Evolutionary conservation across 2,113 vertebrate genomes (phyloP), one percentile per base, ranked within the genome.

Genomic region (Mormyrus lacerda): DNA sequence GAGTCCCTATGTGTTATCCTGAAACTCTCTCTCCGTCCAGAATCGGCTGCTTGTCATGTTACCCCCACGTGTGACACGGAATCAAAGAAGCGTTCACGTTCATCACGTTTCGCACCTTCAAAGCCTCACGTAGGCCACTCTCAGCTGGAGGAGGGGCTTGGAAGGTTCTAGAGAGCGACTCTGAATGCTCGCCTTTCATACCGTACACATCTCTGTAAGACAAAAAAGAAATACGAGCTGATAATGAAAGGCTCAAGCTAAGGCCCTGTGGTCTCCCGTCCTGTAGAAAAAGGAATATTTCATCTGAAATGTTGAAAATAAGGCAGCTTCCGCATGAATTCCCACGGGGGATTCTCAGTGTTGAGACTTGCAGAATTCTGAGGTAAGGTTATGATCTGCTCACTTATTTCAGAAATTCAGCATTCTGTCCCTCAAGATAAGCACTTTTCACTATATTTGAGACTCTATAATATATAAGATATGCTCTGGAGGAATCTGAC

Each of bases 81-180:
- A 7, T 84, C 88, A 89, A 65, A 89, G 27, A 47, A 51, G 1
- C 89, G 2, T 24, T 42, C 15, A 31, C 31, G 13, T 48, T 45
- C 15, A n/a, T 79, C 8, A 35, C 51, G 15, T 89, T 47, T 89
- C 24, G 7, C 24, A 39, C 69, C 42, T 86, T 27, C 27, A 55
- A 86, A 86, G 89, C 35, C 24, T 44, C 11, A 19, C 21, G 31
- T 61, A 4, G 17, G 51, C 19, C 27, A n/a, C 55, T 27, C 10
- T 17, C 51, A 65, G 79, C 31, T 19, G 47, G 44, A 27, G 35
- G 35, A 45, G 31, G 42, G 19, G 44, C 31, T 86, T 51, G 84
- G 85, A 73, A 89, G 89, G 83, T 50, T 69, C 48, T 17, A 13
- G 42, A 86, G 69, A 86, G 55, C 15, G 84, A 50, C 65, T 86